A percentile compares a stretch with the other conserved stretches of the same genome.
phyloP scores from a whole-genome alignment of 2,888 invertebrate genomes.

The Litoditis marina region DNA sequence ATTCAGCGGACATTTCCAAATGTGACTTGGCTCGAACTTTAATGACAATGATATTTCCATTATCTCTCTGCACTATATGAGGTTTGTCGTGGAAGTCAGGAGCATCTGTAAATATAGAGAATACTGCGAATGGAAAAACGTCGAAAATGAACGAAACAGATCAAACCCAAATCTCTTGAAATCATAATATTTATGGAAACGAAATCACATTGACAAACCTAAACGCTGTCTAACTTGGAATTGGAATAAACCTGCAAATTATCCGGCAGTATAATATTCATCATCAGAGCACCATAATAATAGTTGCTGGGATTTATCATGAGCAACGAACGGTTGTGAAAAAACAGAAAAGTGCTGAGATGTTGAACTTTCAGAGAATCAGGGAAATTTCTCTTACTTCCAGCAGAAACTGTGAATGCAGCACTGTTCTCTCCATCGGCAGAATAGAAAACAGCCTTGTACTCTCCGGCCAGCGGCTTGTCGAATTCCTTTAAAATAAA shows the following conservation, averaged over 20 bases:
- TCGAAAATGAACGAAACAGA: no score
- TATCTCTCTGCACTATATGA: constrained; percentile 61
- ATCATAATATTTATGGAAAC: no score
- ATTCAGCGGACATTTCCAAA: constrained; percentile 59
- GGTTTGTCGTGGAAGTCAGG: constrained; percentile 62
- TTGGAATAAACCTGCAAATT: no score
- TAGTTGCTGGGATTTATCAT: no score
- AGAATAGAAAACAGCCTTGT: constrained; percentile 57
- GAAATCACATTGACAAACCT: no score
- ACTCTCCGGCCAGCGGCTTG: constrained; percentile 59
- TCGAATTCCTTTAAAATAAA: constrained; percentile 56
- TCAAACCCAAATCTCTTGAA: no score
- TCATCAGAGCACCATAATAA: no score
- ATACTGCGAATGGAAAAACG: no score
- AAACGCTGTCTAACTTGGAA: no score
- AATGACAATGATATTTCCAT: constrained; percentile 60
- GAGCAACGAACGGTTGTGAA: no score
- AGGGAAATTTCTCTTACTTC: constrained; percentile 58
- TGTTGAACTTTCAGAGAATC: background rate
- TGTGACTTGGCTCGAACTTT: constrained; percentile 61
- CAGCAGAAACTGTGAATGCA: constrained; percentile 59
- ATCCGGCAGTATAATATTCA: no score
- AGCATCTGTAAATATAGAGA: constrained; percentile 50
- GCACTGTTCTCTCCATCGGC: constrained; percentile 58
- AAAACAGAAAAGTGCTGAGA: no score